These are phyloP conservation scores for Protonemura montana DNA, from an alignment of 2,888 invertebrate species.

Conservation along the genomic window DNA sequence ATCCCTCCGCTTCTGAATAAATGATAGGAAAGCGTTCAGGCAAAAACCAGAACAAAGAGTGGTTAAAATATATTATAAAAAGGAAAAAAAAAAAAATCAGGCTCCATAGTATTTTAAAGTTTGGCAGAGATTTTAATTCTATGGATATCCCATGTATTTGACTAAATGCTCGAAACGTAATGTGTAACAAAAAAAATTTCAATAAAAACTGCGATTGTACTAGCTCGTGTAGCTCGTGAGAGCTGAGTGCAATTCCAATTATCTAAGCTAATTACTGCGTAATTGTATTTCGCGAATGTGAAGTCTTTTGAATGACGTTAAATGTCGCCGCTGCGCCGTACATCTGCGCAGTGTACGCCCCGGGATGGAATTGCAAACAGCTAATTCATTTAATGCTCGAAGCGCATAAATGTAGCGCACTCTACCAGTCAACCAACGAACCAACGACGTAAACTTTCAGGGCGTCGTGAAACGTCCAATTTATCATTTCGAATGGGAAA, in stretches of 20 bases:
- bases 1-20: not conserved
- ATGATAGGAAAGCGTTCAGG: not conserved
- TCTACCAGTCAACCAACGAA: not conserved
- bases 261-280: slow-evolving; percentile 7
- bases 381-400: not conserved
- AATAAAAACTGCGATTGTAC: not conserved
- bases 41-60: not conserved
- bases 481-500: not conserved
- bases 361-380: not conserved
- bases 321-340: not conserved
- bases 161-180: not conserved
- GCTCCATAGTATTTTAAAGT: not conserved
- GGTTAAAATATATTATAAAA: not conserved
- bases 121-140: too few relatives aligned
- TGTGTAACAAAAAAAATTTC: not conserved
- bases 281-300: not conserved
- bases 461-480: not conserved
- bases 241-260: slow-evolving; percentile 1
- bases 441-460: not conserved
- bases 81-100: not conserved
- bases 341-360: not conserved
- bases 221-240: not conserved
- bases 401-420: not conserved
- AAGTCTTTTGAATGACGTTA: not conserved
- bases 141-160: not conserved